Evolutionary conservation across 2,113 vertebrate genomes (phyloP), one percentile per base, ranked within the genome.

Genomic region (Megatriorchis doriae): DNA sequence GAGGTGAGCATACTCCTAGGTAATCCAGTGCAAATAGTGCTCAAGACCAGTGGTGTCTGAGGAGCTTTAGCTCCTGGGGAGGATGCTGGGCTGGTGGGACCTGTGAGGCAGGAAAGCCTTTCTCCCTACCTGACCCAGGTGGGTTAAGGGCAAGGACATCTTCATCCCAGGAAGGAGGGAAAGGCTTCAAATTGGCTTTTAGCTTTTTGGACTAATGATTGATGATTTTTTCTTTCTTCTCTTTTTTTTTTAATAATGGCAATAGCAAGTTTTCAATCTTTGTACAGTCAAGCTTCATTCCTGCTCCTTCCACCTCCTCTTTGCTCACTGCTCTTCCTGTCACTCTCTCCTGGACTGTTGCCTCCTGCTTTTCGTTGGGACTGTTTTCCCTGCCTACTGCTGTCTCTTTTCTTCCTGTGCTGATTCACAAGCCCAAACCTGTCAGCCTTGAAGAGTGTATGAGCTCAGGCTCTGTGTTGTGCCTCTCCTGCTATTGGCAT

Each of bases 1-100:
- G 65, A 91, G 56, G 13, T 61, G 58, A 52, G 66, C 43, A 48
- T 40, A 38, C 52, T 70, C 55, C 56, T 32, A 29, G 68, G 62
- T 70, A 72, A 89, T 53, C 6, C 8, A 53, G 18, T 32, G 22
- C 52, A 70, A 84, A 27, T 0, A 34, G 15, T 32, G 42, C 65
- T 59, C 16, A 32, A 47, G 20, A n/a, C 29, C 1, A 3, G 14
- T 0, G 2, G 34, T 3, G 1, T 40, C 31, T 48, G 42, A 68
- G 47, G 21, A 72, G 16, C 31, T 58, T 61, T 77, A 66, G 48
- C 53, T 85, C n/a, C 22, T 2, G 3, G 19, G 62, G 26, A 61
- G 11, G 38, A 48, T 5, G 13, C 52, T 72, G 34, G 43, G 77
- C 81, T 58, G 59, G 12, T 70, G 56, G 25, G 25, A 59, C 22